Evolutionary conservation across 2,888 invertebrate species (phyloP).

Genomic region (Amphipyra tragopoginis): DNA sequence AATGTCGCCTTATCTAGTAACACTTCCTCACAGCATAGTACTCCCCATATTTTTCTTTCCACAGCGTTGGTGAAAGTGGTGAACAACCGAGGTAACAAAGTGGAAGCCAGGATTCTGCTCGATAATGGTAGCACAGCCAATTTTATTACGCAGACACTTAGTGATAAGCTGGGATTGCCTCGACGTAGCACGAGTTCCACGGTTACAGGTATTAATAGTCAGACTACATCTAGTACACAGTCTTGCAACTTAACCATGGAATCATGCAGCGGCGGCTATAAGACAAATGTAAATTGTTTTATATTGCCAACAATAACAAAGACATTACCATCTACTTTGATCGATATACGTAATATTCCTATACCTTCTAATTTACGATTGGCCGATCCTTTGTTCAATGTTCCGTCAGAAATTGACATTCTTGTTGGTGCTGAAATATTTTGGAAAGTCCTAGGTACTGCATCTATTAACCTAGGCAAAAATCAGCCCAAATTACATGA

Average conservation of each 20-base stretch:
- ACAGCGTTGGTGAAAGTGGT: constrained; percentile 5
- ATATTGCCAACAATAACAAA: not conserved
- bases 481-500: too few species aligned
- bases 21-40: not conserved
- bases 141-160: not conserved
- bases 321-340: not conserved
- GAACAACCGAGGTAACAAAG: not conserved
- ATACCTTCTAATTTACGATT: not conserved
- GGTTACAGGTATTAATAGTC: too few species aligned
- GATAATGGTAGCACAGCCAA: constrained; percentile 5
- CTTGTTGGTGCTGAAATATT: too few species aligned
- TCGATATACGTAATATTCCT: not conserved
- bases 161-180: constrained; percentile 4
- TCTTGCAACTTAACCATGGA: not conserved
- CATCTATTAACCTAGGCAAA: too few species aligned
- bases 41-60: not conserved
- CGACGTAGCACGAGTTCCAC: not conserved
- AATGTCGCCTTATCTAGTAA: not conserved
- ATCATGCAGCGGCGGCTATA: not conserved
- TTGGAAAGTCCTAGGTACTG: too few species aligned
- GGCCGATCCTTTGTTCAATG: too few species aligned
- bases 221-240: too few species aligned
- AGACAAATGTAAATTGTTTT: not conserved
- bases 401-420: too few species aligned
- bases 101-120: not conserved